Percentiles rank a stretch among this genome's conserved stretches.
Conservation (phyloP, 1,140 invertebrate genomes). For the Hydropsyche tenuis region DNA sequence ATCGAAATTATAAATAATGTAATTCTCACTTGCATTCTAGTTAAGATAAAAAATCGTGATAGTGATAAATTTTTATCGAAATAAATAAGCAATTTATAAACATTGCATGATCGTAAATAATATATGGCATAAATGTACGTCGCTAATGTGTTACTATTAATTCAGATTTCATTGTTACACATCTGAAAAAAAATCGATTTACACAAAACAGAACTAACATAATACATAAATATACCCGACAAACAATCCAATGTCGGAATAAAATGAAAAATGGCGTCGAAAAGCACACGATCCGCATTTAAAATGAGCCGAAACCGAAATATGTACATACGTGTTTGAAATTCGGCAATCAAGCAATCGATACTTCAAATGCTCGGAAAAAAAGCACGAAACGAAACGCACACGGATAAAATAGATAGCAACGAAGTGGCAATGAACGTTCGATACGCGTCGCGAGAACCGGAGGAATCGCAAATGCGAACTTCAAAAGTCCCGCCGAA, state of each 20-base stretch:
- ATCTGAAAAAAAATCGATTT: neutral
- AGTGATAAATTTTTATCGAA: too few species aligned
- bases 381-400: neutral
- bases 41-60: too few species aligned
- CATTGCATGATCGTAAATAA: too few species aligned
- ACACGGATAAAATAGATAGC: neutral
- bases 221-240: too few species aligned
- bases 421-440: neutral
- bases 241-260: too few species aligned
- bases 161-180: neutral
- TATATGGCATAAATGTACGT: too few species aligned
- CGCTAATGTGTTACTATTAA: too few species aligned
- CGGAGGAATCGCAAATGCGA: neutral
- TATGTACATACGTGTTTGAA: conserved; percentile 6
- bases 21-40: too few species aligned
- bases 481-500: neutral
- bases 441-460: neutral
- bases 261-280: neutral
- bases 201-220: too few species aligned
- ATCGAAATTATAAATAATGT: too few species aligned
- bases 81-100: too few species aligned
- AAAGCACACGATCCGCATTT: neutral
- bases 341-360: neutral
- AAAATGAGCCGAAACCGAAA: neutral
- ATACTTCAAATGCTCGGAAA: neutral